phyloP scores from a whole-genome alignment of 2,888 invertebrate genomes.

The Plebejus melissa region DNA sequence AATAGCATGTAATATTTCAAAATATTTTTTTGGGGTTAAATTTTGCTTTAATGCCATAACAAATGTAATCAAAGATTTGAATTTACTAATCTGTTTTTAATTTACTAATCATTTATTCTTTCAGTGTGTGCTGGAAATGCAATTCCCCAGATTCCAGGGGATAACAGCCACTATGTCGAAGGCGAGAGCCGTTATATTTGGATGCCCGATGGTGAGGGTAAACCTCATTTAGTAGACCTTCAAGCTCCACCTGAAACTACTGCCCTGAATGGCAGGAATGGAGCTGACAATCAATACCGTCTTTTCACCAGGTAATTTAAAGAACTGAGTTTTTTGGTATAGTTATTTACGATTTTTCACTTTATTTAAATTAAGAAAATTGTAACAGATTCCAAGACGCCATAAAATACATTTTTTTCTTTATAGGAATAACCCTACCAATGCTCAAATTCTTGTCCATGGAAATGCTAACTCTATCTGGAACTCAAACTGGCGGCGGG shows the following conservation, averaged over 20 bases:
- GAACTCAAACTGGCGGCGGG: constrained; percentile 45
- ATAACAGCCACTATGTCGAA: constrained; percentile 67
- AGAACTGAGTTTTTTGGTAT: constrained; percentile 26
- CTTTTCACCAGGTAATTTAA: constrained; percentile 44
- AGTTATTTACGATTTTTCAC: constrained; percentile 34
- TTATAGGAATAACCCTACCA: constrained; percentile 42
- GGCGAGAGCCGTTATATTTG: constrained; percentile 66
- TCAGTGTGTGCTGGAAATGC: constrained; percentile 49
- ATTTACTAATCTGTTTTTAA: neutral
- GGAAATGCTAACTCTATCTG: constrained; percentile 44
- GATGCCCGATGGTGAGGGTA: constrained; percentile 63
- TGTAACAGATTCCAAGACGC: no score
- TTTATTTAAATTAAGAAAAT: neutral
- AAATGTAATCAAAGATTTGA: neutral
- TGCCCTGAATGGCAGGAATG: neutral
- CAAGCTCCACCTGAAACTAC: constrained; percentile 38
- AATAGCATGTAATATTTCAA: neutral
- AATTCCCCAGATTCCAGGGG: constrained; percentile 54
- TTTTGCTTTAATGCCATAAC: neutral
- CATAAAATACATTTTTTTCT: neutral
- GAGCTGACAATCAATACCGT: constrained; percentile 49
- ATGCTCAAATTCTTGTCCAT: constrained; percentile 43
- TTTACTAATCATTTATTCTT: neutral
- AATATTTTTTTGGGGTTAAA: neutral
- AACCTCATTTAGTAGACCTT: constrained; percentile 57